Evolutionary conservation across 2,797 vertebrate genomes (phyloP), one percentile per base, ranked within the genome.

Genomic region (Chelmon rostratus): DNA sequence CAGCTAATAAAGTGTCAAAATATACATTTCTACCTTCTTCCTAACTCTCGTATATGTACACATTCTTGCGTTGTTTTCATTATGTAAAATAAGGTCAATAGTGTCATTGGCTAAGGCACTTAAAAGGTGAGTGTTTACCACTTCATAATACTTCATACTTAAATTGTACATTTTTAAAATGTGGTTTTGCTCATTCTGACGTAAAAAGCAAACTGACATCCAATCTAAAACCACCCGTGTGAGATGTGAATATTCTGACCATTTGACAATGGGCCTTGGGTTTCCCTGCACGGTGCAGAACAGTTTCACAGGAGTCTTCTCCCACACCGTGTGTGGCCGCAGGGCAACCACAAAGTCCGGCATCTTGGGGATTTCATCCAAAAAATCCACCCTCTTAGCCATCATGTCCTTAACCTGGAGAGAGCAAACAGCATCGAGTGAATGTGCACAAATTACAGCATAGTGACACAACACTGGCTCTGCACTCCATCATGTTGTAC

Each of bases 241-340:
- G 5, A 23, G 13, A 38, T 11, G 47, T 12, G 59, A 64, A 7
- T 49, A 2, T 57, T 71, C 96, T 94, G 88, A 99, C 98, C 98
- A 99, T 94, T 97, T 97, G 80, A 99, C 97, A 38, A 97, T 81
- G 16, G 98, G 98, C 0, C 94, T 95, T 1, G 98, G 98, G 86
- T 95, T 96, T 58, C 98, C 98, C 78, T 97, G 94, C 31, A 98
- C 96, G 0, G 98, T 99, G 92, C 97, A 98, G 90, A 97, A 97
- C 31, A 99, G 96, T 68, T 94, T 97, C 84, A 99, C 96, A 0
- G 96, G 91, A 73, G 96, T 98, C 87, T 95, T 96, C 92, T 98
- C 97, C 98, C 98, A 99, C 78, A 99, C 94, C 0, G 97, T 99
- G 84, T 99, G 98, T 25, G 98, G 95, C 67, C 97, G 94, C 84